Conservation (phyloP, 2,113 vertebrate species). For the Stictonetta naevosa region DNA sequence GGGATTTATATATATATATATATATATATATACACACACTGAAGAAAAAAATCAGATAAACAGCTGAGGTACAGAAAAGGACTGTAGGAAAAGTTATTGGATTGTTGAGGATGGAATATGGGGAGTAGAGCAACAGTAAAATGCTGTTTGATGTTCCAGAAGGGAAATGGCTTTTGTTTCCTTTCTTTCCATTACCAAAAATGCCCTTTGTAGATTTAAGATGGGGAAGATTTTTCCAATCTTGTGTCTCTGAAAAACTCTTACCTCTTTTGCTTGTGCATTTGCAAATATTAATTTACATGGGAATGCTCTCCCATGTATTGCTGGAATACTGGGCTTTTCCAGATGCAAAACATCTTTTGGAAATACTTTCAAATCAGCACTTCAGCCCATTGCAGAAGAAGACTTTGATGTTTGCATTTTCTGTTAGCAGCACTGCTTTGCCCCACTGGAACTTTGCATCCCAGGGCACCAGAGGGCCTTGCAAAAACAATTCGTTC, state of each 20-base stretch:
- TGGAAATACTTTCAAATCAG: conserved; percentile 36
- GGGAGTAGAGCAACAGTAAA: background rate
- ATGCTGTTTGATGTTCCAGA: background rate
- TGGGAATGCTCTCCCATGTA: background rate
- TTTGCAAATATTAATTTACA: background rate
- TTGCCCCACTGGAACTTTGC: background rate
- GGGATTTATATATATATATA: background rate
- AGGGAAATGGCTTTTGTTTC: background rate
- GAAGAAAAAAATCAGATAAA: background rate
- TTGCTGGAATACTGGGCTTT: background rate
- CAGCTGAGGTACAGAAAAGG: background rate
- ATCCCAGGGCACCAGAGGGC: background rate
- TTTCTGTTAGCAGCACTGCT: background rate
- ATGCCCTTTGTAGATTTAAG: background rate
- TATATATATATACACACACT: background rate
- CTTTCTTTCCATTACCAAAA: background rate
- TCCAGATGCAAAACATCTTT: conserved; percentile 16
- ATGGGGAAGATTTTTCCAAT: background rate
- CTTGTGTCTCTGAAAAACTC: background rate
- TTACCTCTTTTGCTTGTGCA: background rate
- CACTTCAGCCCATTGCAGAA: background rate
- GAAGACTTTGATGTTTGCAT: background rate
- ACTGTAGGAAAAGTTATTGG: background rate
- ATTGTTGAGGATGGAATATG: background rate
- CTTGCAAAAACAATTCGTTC: background rate